Evolutionary conservation across 2,888 invertebrate genomes (phyloP).

Genomic region (Chrysomela aeneicollis): DNA sequence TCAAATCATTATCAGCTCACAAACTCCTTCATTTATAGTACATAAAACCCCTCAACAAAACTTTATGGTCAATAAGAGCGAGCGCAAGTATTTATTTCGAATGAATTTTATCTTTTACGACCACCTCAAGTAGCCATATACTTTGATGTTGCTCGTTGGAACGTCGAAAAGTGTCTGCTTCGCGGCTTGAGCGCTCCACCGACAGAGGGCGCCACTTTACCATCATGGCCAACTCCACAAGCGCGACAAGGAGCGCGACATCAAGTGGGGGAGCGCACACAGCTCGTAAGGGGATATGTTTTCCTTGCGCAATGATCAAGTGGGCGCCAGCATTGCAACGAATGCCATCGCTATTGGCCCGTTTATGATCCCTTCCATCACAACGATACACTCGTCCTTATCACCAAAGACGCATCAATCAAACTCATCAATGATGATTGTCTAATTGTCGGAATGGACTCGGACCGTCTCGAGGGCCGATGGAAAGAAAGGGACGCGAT

Average conservation of each 20-base stretch:
- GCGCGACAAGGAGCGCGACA: conserved; percentile 48
- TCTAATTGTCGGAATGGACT: no score
- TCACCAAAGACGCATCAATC: no score
- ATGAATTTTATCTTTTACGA: conserved; percentile 59
- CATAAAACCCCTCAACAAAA: conserved; percentile 27
- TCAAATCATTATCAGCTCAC: conserved; percentile 1
- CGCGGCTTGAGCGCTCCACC: conserved; percentile 57
- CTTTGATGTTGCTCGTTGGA: conserved; percentile 66
- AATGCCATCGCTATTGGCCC: conserved; percentile 70
- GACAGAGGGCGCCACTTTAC: conserved; percentile 63
- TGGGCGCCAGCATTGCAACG: conserved; percentile 65
- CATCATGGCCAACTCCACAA: conserved; percentile 39
- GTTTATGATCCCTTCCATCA: conserved; percentile 61
- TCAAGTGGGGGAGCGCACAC: conserved; percentile 52
- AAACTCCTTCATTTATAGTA: conserved; percentile 10
- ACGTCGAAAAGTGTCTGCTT: conserved; percentile 64
- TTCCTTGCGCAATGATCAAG: conserved; percentile 60
- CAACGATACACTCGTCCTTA: conserved; percentile 47
- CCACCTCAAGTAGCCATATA: conserved; percentile 57
- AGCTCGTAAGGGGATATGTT: conserved; percentile 57
- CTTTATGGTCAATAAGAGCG: conserved; percentile 41
- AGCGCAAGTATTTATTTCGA: conserved; percentile 53
- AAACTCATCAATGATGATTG: no score
- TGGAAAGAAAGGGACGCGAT: conserved; percentile 28
- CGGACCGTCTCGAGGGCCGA: background rate